A percentile compares a stretch with the other conserved stretches of the same genome.
These are phyloP conservation scores for Catostylus mosaicus DNA, from an alignment of 30 jellyfish, hydroid and myxozoan species.

Conservation along the genomic window DNA sequence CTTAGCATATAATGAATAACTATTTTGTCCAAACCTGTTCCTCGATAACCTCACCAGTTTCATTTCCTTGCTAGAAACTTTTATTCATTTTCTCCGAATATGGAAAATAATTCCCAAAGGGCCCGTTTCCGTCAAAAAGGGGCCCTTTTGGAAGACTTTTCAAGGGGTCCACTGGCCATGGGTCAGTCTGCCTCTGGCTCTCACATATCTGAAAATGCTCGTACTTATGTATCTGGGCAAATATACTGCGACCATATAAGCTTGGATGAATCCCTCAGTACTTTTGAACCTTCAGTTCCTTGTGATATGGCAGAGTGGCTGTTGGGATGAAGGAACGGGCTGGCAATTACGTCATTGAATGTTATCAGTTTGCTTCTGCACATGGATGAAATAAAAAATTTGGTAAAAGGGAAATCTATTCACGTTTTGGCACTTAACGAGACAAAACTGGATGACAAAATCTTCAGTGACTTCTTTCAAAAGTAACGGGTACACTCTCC, in stretches of 20 bases:
- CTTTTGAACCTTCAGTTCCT: constrained; percentile 17
- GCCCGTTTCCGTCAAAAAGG: too few relatives aligned
- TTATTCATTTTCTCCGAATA: too few relatives aligned
- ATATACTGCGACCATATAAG: constrained; percentile 17
- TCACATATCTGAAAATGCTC: constrained; percentile 10
- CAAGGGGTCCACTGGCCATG: too few relatives aligned
- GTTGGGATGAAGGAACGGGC: constrained; percentile 30
- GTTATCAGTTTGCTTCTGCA: constrained; percentile 42
- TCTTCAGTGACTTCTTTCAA: background rate
- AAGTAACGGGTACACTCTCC: constrained; percentile 10
- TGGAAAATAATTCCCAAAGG: too few relatives aligned
- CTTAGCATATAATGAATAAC: too few relatives aligned
- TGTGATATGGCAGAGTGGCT: background rate
- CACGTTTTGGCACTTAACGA: constrained; percentile 38
- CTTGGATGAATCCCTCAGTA: constrained; percentile 33
- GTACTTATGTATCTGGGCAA: constrained; percentile 32
- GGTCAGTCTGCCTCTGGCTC: too few relatives aligned
- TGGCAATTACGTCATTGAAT: constrained; percentile 40
- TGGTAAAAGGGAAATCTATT: background rate
- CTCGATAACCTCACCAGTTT: too few relatives aligned
- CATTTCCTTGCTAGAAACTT: too few relatives aligned
- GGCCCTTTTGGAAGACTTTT: too few relatives aligned
- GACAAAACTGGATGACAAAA: constrained; percentile 26
- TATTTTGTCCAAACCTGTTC: too few relatives aligned
- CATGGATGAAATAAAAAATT: constrained; percentile 24